Evolutionary conservation across 37 sponge, comb jelly and placozoan genomes (phyloP), one percentile per base, ranked within the genome.

Genomic region (Hormiphora californensis): DNA sequence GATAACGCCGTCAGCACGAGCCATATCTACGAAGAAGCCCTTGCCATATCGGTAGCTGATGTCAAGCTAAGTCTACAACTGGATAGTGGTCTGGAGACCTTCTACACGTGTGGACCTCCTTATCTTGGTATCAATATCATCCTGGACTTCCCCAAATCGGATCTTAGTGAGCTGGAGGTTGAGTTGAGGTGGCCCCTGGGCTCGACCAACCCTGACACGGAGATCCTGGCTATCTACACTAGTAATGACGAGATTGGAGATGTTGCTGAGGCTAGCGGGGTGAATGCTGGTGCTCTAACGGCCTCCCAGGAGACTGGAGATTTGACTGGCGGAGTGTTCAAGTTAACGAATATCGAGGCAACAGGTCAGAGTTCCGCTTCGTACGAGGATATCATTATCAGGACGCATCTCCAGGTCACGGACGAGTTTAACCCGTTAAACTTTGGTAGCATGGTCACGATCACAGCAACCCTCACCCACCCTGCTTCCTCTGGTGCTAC

Each of bases 41-140:
- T 43, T 46, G 35, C 9, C 9, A 43, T 73, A n/a, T 9, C 43
- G 46, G 43, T 73, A n/a, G 46, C 81, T 28, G n/a, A 36, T 4
- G 46, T 73, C 28, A n/a, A 0, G 28, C 21, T 73, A 23, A 25
- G n/a, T 1, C 35, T 73, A n/a, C 28, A 3, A 41, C 44, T 73
- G 36, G 43, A 73, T 30, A 28, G 9, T 46, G 81, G 81, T n/a
- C 41, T 40, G 7, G 81, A 73, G 46, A 40, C 35, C 19, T 73
- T 73, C 38, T 73, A 73, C 81, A 40, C 81, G 46, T 73, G 81
- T 17, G 81, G 81, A 9, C 81, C 81, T 40, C 81, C 81, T 43
- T 41, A 32, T 28, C 81, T 73, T n/a, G 81, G 81, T 11, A 21
- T 73, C 27, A 73, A 73, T 17, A 5, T 73, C 1, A 33, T 73